Conservation (phyloP, 2,888 invertebrate species). For the Troides oblongomaculatus region DNA sequence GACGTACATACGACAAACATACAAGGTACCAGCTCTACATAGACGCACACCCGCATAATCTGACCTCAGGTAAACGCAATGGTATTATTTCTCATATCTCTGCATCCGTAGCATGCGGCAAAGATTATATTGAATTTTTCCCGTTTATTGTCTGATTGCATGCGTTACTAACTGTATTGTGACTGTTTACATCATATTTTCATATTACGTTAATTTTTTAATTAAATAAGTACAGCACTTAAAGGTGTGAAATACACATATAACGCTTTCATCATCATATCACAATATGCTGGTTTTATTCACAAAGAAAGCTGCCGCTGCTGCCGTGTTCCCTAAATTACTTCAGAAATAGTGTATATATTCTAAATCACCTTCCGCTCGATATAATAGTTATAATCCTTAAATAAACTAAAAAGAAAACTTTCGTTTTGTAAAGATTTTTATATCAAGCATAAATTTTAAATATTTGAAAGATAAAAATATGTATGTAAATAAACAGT, state of each 20-base stretch:
- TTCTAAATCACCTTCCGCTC: too few relatives aligned
- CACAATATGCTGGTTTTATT: too few relatives aligned
- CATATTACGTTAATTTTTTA: constrained; percentile 16
- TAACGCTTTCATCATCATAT: not conserved
- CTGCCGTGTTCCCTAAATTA: too few relatives aligned
- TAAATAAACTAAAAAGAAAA: too few relatives aligned
- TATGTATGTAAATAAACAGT: not conserved
- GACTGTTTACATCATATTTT: constrained; percentile 52
- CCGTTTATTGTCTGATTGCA: constrained; percentile 57
- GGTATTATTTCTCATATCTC: constrained; percentile 70
- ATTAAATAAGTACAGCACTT: not conserved
- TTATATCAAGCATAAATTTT: not conserved
- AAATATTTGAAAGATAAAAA: not conserved
- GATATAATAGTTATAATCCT: too few relatives aligned
- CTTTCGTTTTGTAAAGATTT: too few relatives aligned
- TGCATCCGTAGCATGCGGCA: constrained; percentile 53
- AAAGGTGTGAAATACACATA: not conserved
- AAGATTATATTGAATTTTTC: constrained; percentile 71
- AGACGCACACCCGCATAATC: constrained; percentile 54
- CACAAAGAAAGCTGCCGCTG: too few relatives aligned
- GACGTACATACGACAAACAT: constrained; percentile 37
- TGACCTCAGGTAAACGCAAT: constrained; percentile 46
- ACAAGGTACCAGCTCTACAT: constrained; percentile 51
- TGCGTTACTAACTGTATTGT: constrained; percentile 61
- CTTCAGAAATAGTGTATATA: too few relatives aligned